phyloP scores from a whole-genome alignment of 2,113 vertebrate genomes.

The Podarcis raffonei region DNA sequence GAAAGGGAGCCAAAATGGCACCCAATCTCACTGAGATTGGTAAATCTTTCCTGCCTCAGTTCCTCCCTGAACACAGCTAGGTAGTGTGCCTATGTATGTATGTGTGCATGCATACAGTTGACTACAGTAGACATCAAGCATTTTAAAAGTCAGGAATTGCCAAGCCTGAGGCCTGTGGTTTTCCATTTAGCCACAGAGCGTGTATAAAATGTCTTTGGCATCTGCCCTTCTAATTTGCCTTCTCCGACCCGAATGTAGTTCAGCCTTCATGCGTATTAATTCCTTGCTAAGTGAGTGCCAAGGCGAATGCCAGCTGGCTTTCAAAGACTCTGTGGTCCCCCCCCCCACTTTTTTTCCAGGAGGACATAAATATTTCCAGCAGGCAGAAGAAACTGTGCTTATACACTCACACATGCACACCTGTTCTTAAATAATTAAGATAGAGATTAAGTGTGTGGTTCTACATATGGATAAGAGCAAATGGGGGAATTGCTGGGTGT shows the following conservation, averaged over 20 bases:
- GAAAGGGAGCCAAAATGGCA: no score
- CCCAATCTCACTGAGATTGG: no score
- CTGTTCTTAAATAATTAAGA: background rate
- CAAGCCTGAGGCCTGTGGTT: background rate
- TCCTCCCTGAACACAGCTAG: no score
- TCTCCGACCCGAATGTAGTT: background rate
- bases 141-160: background rate
- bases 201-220: background rate
- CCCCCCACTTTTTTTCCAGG: background rate
- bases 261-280: accelerated
- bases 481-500: background rate
- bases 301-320: background rate
- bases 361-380: background rate
- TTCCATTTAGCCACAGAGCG: background rate
- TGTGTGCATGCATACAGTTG: background rate
- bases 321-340: background rate
- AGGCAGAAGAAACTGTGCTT: background rate
- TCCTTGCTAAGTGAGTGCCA: background rate
- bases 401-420: accelerated
- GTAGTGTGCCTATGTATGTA: no score
- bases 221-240: background rate
- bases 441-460: slow-evolving; percentile 7
- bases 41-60: no score
- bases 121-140: background rate
- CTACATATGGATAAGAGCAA: background rate